Percentiles rank a stretch among this genome's conserved stretches.
These are phyloP conservation scores for Priocnemis perturbator DNA, from an alignment of 2,888 invertebrate species.

Conservation along the genomic window DNA sequence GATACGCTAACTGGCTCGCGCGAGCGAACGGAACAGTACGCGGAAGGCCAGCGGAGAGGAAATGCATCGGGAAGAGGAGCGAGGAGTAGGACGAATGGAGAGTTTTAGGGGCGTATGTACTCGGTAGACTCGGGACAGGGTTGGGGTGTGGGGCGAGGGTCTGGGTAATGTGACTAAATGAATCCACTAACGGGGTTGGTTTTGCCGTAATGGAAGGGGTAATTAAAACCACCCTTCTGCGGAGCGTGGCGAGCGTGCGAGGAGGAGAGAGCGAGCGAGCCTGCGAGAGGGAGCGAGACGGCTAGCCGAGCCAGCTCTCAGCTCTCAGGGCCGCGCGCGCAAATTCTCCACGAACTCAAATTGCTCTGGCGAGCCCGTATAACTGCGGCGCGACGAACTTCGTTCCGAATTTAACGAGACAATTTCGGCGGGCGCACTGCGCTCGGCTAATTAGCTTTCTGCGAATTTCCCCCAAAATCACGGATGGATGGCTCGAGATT, in stretches of 20 bases:
- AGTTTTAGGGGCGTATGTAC: constrained; percentile 13
- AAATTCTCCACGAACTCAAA: constrained; percentile 4
- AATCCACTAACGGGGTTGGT: constrained; percentile 73
- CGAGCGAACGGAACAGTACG: constrained; percentile 6
- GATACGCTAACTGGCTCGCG: neutral
- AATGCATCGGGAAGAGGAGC: constrained; percentile 6
- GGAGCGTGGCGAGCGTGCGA: constrained; percentile 52
- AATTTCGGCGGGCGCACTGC: neutral
- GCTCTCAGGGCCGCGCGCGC: constrained; percentile 26
- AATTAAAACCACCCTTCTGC: constrained; percentile 70
- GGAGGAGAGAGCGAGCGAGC: constrained; percentile 33
- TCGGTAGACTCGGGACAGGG: constrained; percentile 1
- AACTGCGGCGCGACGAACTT: neutral
- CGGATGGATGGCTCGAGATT: neutral
- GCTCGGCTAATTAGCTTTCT: constrained; percentile 6
- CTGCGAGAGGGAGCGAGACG: constrained; percentile 43
- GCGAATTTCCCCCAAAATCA: neutral
- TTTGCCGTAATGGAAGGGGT: constrained; percentile 71
- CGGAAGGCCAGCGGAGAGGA: neutral
- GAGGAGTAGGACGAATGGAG: constrained; percentile 12
- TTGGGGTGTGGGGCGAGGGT: constrained; percentile 14
- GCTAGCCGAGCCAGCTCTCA: constrained; percentile 25
- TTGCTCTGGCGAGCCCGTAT: constrained; percentile 4
- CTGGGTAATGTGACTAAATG: constrained; percentile 73
- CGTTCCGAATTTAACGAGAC: constrained; percentile 3